These are phyloP conservation scores for Idaea straminata DNA, from an alignment of 2,888 invertebrate genomes.

Conservation along the genomic window DNA sequence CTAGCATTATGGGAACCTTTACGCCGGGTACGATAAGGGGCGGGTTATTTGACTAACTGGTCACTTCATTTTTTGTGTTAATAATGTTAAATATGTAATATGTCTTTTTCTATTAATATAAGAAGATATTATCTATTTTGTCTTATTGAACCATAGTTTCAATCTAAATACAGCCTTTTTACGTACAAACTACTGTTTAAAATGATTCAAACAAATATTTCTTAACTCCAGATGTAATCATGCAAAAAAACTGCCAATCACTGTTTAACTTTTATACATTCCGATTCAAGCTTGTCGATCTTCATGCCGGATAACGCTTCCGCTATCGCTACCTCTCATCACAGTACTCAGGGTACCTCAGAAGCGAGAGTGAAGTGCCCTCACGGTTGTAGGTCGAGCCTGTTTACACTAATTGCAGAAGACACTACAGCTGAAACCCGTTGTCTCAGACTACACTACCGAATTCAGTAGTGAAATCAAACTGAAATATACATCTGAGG, in stretches of 20 bases:
- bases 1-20: no score
- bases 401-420: slow-evolving; percentile 70
- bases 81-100: no score
- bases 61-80: no score
- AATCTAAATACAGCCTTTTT: not conserved
- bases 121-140: no score
- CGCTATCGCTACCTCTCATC: slow-evolving; percentile 23
- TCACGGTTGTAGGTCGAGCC: slow-evolving; percentile 56
- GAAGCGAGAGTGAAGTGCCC: slow-evolving; percentile 48
- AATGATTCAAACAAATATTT: no score
- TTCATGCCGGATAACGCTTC: not conserved
- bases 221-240: no score
- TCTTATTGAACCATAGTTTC: not conserved
- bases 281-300: not conserved
- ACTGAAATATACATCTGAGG: not conserved
- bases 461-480: slow-evolving; percentile 10
- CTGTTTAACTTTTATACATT: no score
- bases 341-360: slow-evolving; percentile 10
- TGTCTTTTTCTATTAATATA: no score
- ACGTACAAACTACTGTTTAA: not conserved
- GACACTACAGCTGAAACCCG: slow-evolving; percentile 50
- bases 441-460: slow-evolving; percentile 37
- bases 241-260: no score
- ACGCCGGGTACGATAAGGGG: no score
- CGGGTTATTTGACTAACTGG: no score